Conservation (phyloP, 2,888 invertebrate genomes). For the Parnassius glacialis region DNA sequence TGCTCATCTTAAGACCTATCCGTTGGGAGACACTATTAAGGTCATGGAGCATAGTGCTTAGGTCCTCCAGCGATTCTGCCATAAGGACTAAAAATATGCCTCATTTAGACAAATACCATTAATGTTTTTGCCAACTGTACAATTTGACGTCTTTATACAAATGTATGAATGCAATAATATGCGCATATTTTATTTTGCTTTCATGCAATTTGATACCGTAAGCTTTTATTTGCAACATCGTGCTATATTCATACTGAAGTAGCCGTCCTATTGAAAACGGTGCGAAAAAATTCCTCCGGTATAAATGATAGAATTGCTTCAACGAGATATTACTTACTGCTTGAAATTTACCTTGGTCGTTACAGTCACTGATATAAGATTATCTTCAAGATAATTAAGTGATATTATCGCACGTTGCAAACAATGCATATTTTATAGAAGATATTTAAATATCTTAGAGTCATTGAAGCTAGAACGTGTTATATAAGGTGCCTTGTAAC, state of each 20-base stretch:
- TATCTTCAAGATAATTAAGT: conserved; percentile 34
- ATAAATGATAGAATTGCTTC: conserved; percentile 53
- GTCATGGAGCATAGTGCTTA: no score
- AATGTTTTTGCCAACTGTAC: conserved; percentile 42
- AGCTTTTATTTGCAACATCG: conserved; percentile 63
- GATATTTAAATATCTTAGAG: conserved; percentile 20
- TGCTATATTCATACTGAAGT: conserved; percentile 70
- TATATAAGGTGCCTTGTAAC: conserved; percentile 7
- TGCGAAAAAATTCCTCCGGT: conserved; percentile 50
- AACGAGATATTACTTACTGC: conserved; percentile 48
- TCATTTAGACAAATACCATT: no score
- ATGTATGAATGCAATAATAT: conserved; percentile 69
- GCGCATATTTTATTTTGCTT: conserved; percentile 70
- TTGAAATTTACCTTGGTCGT: conserved; percentile 38
- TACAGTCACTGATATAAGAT: conserved; percentile 31
- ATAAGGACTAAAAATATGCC: no score
- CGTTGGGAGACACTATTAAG: no score
- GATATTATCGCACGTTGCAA: conserved; percentile 28
- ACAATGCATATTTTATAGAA: conserved; percentile 26
- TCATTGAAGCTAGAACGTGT: conserved; percentile 8
- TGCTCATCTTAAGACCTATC: no score
- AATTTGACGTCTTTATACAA: conserved; percentile 73
- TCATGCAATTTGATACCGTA: conserved; percentile 67
- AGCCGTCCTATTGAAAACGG: conserved; percentile 48
- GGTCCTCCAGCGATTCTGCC: no score